A percentile compares a stretch with the other conserved stretches of the same genome.
Evolutionary conservation across 2,888 invertebrate species (phyloP).

Genomic region (Nemapogon koenigi): DNA sequence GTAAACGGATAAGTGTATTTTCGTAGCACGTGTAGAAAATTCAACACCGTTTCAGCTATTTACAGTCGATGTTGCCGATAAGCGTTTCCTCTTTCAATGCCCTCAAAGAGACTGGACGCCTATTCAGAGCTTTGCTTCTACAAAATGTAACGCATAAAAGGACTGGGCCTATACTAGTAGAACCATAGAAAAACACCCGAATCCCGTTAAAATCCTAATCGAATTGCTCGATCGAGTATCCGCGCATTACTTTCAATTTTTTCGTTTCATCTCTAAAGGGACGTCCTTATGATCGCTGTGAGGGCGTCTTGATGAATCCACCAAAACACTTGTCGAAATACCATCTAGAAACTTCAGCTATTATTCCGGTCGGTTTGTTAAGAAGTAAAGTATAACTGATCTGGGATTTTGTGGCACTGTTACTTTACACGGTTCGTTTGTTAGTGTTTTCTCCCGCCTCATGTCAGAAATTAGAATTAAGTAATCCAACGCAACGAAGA

Average conservation of each 20-base stretch:
- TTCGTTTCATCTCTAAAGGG: slow-evolving; percentile 24
- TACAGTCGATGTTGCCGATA: slow-evolving; percentile 57
- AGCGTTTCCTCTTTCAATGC: slow-evolving; percentile 60
- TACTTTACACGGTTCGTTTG: slow-evolving; percentile 44
- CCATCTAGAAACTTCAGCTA: slow-evolving; percentile 46
- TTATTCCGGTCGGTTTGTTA: slow-evolving; percentile 53
- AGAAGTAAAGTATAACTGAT: slow-evolving; percentile 54
- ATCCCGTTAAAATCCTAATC: not conserved
- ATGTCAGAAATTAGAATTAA: slow-evolving; percentile 36
- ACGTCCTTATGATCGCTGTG: not conserved
- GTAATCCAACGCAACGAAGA: slow-evolving; percentile 31
- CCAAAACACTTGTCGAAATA: slow-evolving; percentile 54
- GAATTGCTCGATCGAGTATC: not conserved
- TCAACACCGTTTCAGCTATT: slow-evolving; percentile 55
- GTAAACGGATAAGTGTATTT: slow-evolving; percentile 58
- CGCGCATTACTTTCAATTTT: slow-evolving; percentile 22
- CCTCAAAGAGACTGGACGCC: slow-evolving; percentile 56
- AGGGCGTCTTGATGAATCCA: slow-evolving; percentile 36
- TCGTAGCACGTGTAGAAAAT: slow-evolving; percentile 52
- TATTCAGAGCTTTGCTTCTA: slow-evolving; percentile 41
- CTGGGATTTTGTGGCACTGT: slow-evolving; percentile 51
- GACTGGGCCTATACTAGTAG: slow-evolving; percentile 37
- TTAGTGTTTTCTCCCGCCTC: slow-evolving; percentile 18
- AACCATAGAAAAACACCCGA: not conserved
- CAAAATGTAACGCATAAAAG: slow-evolving; percentile 49